Conservation (phyloP, 1,140 invertebrate genomes). For the Diprion similis region DNA sequence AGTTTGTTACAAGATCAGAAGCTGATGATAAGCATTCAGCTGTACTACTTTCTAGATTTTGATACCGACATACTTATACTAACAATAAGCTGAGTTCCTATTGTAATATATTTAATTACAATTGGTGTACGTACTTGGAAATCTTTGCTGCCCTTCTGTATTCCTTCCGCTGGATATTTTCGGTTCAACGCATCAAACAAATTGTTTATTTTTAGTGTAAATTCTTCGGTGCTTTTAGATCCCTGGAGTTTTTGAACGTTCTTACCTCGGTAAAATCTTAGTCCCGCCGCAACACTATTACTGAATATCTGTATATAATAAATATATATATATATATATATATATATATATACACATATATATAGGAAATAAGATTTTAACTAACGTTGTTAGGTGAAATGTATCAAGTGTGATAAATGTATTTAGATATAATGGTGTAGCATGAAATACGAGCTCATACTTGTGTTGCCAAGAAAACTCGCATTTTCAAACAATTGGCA, state of each 20-base stretch:
- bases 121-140: background rate
- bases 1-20: background rate
- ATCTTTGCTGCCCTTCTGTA: background rate
- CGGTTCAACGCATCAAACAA: conserved; percentile 5
- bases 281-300: background rate
- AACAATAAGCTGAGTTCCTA: too few relatives aligned
- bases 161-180: background rate
- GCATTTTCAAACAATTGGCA: background rate
- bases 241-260: background rate
- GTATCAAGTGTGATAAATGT: too few relatives aligned
- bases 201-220: conserved; percentile 5
- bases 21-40: too few relatives aligned
- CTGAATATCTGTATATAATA: conserved; percentile 8
- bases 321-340: too few relatives aligned
- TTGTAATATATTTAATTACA: too few relatives aligned
- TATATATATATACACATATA: too few relatives aligned
- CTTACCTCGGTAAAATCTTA: background rate
- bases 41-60: too few relatives aligned
- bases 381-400: too few relatives aligned
- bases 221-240: background rate
- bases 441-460: background rate
- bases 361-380: too few relatives aligned
- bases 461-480: conserved; percentile 6
- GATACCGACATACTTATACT: too few relatives aligned
- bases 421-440: too few relatives aligned